These are phyloP conservation scores for Rhagoletis pomonella DNA, from an alignment of 1,140 invertebrate species.

Conservation along the genomic window DNA sequence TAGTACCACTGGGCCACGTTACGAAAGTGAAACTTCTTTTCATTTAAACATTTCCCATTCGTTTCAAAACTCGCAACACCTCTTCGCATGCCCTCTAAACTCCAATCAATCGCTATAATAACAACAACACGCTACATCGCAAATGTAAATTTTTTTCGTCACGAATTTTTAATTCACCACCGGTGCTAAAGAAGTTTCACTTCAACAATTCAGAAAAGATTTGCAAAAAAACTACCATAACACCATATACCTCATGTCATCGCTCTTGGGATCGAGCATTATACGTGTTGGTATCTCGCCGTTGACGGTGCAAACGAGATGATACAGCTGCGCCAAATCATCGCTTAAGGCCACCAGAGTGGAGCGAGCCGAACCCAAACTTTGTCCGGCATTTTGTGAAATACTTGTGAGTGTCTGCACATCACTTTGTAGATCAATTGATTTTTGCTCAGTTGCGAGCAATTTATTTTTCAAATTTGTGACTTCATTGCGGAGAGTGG, in stretches of 20 bases:
- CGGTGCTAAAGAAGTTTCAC: no score
- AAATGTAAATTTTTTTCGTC: no score
- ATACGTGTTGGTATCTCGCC: constrained; percentile 91
- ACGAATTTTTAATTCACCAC: no score
- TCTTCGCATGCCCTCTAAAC: no score
- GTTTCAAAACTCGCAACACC: no score
- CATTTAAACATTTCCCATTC: no score
- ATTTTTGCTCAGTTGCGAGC: constrained; percentile 83
- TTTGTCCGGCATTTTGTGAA: constrained; percentile 84
- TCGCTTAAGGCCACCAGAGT: constrained; percentile 90
- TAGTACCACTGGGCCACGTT: not conserved
- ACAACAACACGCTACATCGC: no score
- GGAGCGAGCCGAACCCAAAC: constrained; percentile 86
- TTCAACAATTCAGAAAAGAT: no score
- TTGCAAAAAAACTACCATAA: no score
- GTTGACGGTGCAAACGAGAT: constrained; percentile 95
- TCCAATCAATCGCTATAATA: no score
- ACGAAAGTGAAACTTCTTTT: no score
- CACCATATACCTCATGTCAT: constrained; percentile 69
- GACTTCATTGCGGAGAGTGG: constrained; percentile 82
- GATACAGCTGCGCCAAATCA: constrained; percentile 93
- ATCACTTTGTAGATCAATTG: constrained; percentile 85
- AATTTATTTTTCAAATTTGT: constrained; percentile 80
- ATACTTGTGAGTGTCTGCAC: constrained; percentile 84
- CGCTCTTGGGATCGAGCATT: constrained; percentile 90